Conservation (phyloP, 2,888 invertebrate species). For the Acanthopleura granulata region DNA sequence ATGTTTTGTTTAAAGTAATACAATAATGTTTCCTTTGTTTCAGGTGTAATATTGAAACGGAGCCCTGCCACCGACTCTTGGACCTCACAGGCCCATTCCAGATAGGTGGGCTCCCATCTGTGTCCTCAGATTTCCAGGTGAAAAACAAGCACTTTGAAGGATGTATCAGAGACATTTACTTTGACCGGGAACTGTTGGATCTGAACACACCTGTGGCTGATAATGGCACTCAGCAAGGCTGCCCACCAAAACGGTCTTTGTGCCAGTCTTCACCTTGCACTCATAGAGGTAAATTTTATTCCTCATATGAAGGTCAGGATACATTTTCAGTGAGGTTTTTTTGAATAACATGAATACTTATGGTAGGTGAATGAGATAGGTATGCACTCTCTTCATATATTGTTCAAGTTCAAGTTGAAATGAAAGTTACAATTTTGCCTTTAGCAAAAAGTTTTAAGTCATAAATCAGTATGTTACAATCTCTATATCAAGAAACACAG, state of each 20-base stretch:
- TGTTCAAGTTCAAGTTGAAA: no score
- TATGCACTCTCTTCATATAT: no score
- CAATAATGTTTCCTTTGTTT: slow-evolving; percentile 20
- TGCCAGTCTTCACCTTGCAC: slow-evolving; percentile 89
- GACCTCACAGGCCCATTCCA: slow-evolving; percentile 92
- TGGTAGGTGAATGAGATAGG: no score
- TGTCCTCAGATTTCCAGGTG: slow-evolving; percentile 58
- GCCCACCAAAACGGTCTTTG: slow-evolving; percentile 85
- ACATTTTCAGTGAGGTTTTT: no score
- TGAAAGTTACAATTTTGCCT: no score
- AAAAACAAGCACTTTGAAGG: slow-evolving; percentile 81
- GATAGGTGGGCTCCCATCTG: slow-evolving; percentile 87
- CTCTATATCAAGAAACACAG: no score
- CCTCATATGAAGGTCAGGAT: background rate
- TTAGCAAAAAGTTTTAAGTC: no score
- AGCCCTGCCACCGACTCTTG: slow-evolving; percentile 79
- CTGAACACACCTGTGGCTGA: slow-evolving; percentile 75
- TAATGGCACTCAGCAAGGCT: slow-evolving; percentile 81
- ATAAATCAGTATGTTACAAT: no score
- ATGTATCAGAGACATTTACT: slow-evolving; percentile 88
- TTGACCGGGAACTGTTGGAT: slow-evolving; percentile 89
- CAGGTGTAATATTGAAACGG: slow-evolving; percentile 71
- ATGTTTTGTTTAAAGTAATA: background rate
- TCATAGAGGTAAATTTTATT: slow-evolving; percentile 78
- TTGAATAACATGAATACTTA: no score